phyloP scores from a whole-genome alignment of 2,888 invertebrate genomes.

The Lasioglossum lativentre region DNA sequence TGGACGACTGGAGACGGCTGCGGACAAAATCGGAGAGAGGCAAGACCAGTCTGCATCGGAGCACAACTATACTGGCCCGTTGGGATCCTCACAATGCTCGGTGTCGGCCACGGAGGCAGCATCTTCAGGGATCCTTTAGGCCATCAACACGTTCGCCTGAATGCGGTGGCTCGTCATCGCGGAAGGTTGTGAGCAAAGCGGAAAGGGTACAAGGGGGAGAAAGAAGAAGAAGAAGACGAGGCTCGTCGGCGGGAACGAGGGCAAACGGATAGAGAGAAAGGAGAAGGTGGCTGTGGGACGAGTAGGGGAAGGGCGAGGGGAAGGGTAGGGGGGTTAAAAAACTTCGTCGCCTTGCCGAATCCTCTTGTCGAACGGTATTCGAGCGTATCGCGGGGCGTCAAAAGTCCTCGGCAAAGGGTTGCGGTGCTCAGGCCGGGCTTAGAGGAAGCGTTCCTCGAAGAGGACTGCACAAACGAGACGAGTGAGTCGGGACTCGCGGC shows the following conservation, averaged over 20 bases:
- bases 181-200: not conserved
- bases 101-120: not conserved
- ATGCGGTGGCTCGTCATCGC: constrained; percentile 6
- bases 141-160: constrained; percentile 14
- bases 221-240: not conserved
- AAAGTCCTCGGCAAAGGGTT: constrained; percentile 67
- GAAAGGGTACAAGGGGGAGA: not conserved
- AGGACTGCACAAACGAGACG: constrained; percentile 51
- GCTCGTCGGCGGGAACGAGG: not conserved
- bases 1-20: not conserved
- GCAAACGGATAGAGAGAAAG: not conserved
- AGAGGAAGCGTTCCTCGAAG: constrained; percentile 59
- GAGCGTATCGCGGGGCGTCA: constrained; percentile 59
- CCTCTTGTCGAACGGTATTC: constrained; percentile 66
- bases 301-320: not conserved
- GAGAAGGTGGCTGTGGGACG: not conserved
- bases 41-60: not conserved
- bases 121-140: constrained; percentile 1
- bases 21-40: not conserved
- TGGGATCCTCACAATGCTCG: not conserved
- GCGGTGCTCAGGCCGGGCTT: constrained; percentile 50
- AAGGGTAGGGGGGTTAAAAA: constrained; percentile 12
- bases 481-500: constrained; percentile 36
- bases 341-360: constrained; percentile 63
- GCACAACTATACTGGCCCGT: not conserved